Base-by-base conservation (phyloP, 2,797 vertebrate species). In the Lutjanus argentimaculatus region DNA sequence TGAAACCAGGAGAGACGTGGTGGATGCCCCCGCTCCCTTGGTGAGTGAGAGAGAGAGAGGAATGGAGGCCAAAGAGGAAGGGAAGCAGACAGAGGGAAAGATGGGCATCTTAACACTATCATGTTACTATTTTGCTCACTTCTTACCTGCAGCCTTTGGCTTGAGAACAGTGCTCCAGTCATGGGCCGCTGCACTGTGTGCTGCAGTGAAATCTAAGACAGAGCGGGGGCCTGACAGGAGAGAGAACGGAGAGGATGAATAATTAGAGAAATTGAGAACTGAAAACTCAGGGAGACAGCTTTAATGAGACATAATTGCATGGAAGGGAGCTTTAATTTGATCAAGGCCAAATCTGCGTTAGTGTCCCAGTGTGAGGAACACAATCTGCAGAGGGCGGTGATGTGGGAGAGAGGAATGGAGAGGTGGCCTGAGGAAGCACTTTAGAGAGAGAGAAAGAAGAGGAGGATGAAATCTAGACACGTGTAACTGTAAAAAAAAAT, bases 221-320 rank as follows among this genome's bases (percentile, higher is more conserved):
- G 67, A 67, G 64, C 36, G 17, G 15, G 12, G 53, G 62, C 25
- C 9, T 36, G 65, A 66, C 55, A 45, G 52, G 22, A 70, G 19
- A 17, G 56, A 43, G 51, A 71, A 51, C 55, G 42, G 59, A 79
- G 21, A 77, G 45, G 65, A 25, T 1, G 59, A 52, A 77, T 70
- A 73, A 79, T 77, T 52, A 68, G 75, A 67, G 79, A 64, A 81
- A 67, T 9, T 11, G 59, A 81, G 75, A 72, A 19, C 53, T 57
- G 59, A 80, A 71, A 73, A 65, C 49, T 72, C 59, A 58, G 70
- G 46, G 72, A 66, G 89, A 49, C 63, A 43, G 80, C 64, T 79
- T 84, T 91, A 91, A 91, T 83, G 76, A 89, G 80, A 67, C 79
- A 10, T 72, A 87, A 90, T 85, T 90, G 86, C 83, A 85, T 76